A percentile compares a stretch with the other conserved stretches of the same genome.
phyloP scores from a whole-genome alignment of 2,888 invertebrate genomes.

The Oscheius myriophilus region DNA sequence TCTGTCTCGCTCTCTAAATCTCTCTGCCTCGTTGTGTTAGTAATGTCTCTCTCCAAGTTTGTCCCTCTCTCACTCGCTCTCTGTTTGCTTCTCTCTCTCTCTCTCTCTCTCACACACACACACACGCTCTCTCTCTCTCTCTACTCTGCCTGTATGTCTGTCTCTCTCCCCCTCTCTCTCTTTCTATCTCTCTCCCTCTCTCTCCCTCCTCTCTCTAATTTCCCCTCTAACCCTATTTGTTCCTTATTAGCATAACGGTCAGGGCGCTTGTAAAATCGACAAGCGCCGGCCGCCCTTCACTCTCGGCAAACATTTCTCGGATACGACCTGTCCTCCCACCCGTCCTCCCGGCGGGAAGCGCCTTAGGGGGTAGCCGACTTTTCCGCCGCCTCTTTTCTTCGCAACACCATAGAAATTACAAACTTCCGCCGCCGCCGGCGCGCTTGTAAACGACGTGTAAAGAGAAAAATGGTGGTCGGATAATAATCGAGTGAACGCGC shows the following conservation, averaged over 20 bases:
- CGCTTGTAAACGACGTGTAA: too few relatives aligned
- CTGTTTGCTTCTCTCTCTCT: not conserved
- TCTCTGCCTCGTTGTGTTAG: too few relatives aligned
- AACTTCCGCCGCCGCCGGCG: too few relatives aligned
- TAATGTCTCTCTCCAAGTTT: conserved; percentile 18
- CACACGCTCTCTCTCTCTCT: not conserved
- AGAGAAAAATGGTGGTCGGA: too few relatives aligned
- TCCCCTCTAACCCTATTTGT: too few relatives aligned
- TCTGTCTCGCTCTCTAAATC: too few relatives aligned
- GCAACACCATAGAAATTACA: too few relatives aligned
- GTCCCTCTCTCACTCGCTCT: conserved; percentile 20
- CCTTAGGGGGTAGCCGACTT: too few relatives aligned
- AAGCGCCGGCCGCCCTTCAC: not conserved
- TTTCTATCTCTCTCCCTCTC: not conserved
- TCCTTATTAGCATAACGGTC: conserved; percentile 26
- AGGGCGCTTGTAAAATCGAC: conserved; percentile 22
- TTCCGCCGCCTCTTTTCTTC: too few relatives aligned
- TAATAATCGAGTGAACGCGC: too few relatives aligned
- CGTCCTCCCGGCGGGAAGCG: not conserved
- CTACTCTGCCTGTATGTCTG: not conserved
- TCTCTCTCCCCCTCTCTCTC: not conserved
- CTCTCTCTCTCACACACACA: too few relatives aligned
- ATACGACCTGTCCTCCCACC: not conserved
- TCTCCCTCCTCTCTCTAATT: conserved; percentile 1
- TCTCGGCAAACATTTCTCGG: conserved; percentile 11